Evolutionary conservation across 1,140 invertebrate species (phyloP), one percentile per base, ranked within the genome.

Genomic region (Cyrtorhinus lividipennis): DNA sequence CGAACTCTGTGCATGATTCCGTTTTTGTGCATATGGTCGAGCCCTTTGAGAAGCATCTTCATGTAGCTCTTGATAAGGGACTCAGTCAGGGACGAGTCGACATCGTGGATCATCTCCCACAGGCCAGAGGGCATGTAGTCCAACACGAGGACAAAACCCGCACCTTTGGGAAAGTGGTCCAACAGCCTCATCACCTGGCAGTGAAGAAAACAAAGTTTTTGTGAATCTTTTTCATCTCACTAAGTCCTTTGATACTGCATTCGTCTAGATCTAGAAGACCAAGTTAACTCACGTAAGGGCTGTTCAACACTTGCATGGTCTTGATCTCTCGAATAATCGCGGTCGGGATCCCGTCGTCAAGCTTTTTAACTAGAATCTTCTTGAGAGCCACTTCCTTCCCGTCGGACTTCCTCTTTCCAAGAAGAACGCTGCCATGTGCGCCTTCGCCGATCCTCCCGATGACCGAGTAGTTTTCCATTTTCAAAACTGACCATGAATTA

Each of bases 1-100:
- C 75, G 77, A 80, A 93, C 90, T 73, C 94, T 81, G 71, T 99
- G 96, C 87, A 99, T 96, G 58, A 99, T 91, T 64, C 87, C 83
- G 70, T 90, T 83, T 13, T 80, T 77, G 72, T 99, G 96, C 72
- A 96, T 84, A 72, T 92, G 93, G 20, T 82, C 79, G 2, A 97
- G 82, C 10, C 95, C 96, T 68, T 87, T 85, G 0, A 98, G 76
- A 60, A 98, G 76, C 93, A 98, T 98, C 65, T 84, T 80, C 68
- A 88, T 85, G 71, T 95, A 98, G 5, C 82, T 81, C 73, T 95
- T 95, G 13, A 92, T 82, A 71, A 93, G 86, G 10, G 83, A 74
- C 62, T 84, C 72, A 1, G 77, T 86, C 56, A 96, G 73, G 5
- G 83, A 81, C 67, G 82, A 81, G 20, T 86, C 80, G 26, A 80